Conservation (phyloP, 2,888 invertebrate species). For the Volucella inanis region DNA sequence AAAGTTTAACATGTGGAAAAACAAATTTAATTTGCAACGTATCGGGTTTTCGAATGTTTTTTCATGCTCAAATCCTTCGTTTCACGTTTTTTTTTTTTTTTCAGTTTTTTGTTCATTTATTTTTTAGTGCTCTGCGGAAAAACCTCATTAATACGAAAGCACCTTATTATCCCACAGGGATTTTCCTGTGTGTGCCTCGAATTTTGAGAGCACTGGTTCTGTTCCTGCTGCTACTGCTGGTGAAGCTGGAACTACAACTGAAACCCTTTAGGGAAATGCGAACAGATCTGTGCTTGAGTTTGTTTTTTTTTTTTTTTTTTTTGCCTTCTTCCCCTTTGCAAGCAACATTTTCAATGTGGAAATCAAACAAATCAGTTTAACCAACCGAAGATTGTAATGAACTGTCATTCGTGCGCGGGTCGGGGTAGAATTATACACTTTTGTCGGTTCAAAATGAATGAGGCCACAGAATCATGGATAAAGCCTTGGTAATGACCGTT, state of each 20-base stretch:
- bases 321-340: neutral
- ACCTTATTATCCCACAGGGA: conserved; percentile 59
- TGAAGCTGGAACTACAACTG: conserved; percentile 18
- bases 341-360: conserved; percentile 57
- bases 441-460: conserved; percentile 22
- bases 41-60: conserved; percentile 44
- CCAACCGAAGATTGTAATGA: conserved; percentile 70
- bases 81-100: conserved; percentile 7
- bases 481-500: conserved; percentile 27
- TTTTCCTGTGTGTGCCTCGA: conserved; percentile 53
- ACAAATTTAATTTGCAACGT: conserved; percentile 59
- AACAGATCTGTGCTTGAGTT: conserved; percentile 28
- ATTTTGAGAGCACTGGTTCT: conserved; percentile 38
- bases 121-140: conserved; percentile 59
- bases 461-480: conserved; percentile 16
- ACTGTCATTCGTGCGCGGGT: conserved; percentile 53
- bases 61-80: conserved; percentile 42
- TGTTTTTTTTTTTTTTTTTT: conserved; percentile 16
- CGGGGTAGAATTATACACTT: conserved; percentile 29
- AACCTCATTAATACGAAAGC: conserved; percentile 69
- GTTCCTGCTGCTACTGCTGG: conserved; percentile 20
- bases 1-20: conserved; percentile 63
- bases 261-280: conserved; percentile 54
- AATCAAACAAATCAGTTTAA: conserved; percentile 70
- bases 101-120: conserved; percentile 18